Percentiles rank a stretch among this genome's conserved stretches.
These are phyloP conservation scores for Pseudorasbora parva DNA, from an alignment of 2,113 vertebrate genomes.

Conservation along the genomic window DNA sequence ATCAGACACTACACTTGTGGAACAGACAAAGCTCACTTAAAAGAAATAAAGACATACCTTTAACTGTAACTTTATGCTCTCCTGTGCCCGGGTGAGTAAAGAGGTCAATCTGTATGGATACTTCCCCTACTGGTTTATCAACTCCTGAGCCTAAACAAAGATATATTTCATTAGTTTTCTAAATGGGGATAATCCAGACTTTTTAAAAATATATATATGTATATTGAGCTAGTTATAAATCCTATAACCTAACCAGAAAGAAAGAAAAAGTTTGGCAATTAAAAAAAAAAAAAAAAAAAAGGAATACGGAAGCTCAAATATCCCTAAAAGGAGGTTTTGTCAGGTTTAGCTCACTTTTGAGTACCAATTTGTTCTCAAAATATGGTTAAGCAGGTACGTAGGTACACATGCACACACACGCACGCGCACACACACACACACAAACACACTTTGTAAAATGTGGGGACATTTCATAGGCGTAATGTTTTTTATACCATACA, in stretches of 20 bases:
- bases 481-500: too few relatives aligned
- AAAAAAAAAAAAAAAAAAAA: too few relatives aligned
- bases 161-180: neutral
- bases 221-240: neutral
- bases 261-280: neutral
- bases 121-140: slow-evolving; percentile 92
- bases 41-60: slow-evolving; percentile 79
- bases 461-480: too few relatives aligned
- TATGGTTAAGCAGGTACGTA: neutral
- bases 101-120: slow-evolving; percentile 92
- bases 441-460: too few relatives aligned
- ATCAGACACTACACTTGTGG: neutral
- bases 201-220: neutral
- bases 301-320: neutral
- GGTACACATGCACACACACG: too few relatives aligned
- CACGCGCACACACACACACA: neutral
- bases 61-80: slow-evolving; percentile 93
- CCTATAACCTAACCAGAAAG: neutral
- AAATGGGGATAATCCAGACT: neutral
- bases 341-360: neutral
- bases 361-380: neutral
- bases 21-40: neutral
- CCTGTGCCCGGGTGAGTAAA: slow-evolving; percentile 92
- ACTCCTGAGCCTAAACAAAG: slow-evolving; percentile 82
- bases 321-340: neutral